Base-by-base conservation (phyloP, 2,113 vertebrate genomes). In the Eclectus roratus region DNA sequence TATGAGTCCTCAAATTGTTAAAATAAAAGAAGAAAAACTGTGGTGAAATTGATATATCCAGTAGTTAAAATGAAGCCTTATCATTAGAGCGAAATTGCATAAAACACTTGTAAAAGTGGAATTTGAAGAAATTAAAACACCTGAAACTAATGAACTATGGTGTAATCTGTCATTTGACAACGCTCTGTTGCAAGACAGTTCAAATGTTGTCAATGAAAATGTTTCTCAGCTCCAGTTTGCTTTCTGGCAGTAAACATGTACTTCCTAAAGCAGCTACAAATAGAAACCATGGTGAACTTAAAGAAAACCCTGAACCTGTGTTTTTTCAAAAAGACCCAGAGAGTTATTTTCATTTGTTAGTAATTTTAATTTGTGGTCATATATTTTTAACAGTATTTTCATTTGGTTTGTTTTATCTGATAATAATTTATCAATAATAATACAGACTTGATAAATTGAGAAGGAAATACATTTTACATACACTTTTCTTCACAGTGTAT, bases 11-110 rank as follows among this genome's bases (percentile, higher is more conserved):
- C 83, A 95, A 93, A 89, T 92, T 89, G 80, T 93, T 94, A 76
- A 96, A 94, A 95, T 80, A 77, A 50, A 91, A 86, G 79, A 92
- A 89, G 33, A 90, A 97, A 96, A 96, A 61, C 74, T 93, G 49
- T 85, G 85, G 69, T 95, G 89, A 94, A 96, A 93, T 61, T 76
- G 66, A 64, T 82, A 41, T 61, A 79, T 85, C 28, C 12, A 71
- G n/a, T 78, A 81, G 61, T 80, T 94, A 50, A 93, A 95, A 92
- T 58, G 49, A 96, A 95, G 76, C 64, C 19, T 60, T 93, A 82
- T 71, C 58, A 84, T 94, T 92, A 86, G 33, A 83, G 29, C 60
- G 39, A 83, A 94, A 85, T 86, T 4, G 91, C 53, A 6, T 72
- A 80, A 95, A 96, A 74, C 81, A 44, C 43, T 96, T 96, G 29